Conservation (phyloP, 1,140 invertebrate genomes). For the Trissolcus basalis region DNA sequence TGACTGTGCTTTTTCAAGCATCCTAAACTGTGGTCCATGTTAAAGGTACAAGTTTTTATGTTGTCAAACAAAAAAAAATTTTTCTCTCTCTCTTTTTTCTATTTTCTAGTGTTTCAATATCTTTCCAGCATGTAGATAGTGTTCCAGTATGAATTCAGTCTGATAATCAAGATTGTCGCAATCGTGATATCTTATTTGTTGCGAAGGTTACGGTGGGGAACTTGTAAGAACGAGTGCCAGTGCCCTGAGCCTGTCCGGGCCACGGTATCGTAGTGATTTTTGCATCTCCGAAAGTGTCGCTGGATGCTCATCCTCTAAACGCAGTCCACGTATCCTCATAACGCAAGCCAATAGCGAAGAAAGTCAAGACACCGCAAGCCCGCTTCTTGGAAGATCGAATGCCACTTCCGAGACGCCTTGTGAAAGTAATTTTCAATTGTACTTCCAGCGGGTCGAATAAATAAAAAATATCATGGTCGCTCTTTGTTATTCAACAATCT, state of each 20-base stretch:
- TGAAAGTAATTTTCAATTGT: slow-evolving; percentile 63
- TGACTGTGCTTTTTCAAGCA: background rate
- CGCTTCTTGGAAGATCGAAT: slow-evolving; percentile 61
- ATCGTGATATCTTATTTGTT: slow-evolving; percentile 37
- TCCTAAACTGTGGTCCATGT: background rate
- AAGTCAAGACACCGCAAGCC: slow-evolving; percentile 72
- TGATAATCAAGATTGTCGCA: slow-evolving; percentile 4
- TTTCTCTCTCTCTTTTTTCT: no score
- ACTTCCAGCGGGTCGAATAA: no score
- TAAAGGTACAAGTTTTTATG: no score
- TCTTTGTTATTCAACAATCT: slow-evolving; percentile 8
- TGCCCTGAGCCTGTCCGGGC: slow-evolving; percentile 65
- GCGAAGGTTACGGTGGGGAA: slow-evolving; percentile 62
- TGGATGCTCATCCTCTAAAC: slow-evolving; percentile 70
- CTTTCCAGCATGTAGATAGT: slow-evolving; percentile 30
- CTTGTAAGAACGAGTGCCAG: slow-evolving; percentile 70
- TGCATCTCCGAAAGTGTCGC: slow-evolving; percentile 39
- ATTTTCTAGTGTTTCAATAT: background rate
- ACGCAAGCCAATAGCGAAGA: slow-evolving; percentile 84
- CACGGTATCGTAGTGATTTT: slow-evolving; percentile 67
- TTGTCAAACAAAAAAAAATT: no score
- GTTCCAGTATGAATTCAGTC: background rate
- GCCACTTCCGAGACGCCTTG: slow-evolving; percentile 51
- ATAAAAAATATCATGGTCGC: no score
- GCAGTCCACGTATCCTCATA: slow-evolving; percentile 82